These are phyloP conservation scores for Lasioglossum morio DNA, from an alignment of 2,888 invertebrate species.

Conservation along the genomic window DNA sequence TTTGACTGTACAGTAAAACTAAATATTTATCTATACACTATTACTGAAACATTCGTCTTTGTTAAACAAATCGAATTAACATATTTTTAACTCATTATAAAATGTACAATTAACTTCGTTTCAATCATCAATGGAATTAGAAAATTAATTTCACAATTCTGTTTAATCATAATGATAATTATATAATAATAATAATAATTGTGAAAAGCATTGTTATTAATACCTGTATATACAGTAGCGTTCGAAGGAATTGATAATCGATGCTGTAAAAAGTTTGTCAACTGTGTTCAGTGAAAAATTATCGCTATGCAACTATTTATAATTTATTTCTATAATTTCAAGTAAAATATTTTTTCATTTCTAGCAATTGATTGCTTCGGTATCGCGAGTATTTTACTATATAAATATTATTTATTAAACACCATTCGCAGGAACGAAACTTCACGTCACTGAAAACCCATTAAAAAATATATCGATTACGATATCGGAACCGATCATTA, in stretches of 20 bases:
- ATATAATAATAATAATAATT: conserved; percentile 16
- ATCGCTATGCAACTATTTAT: conserved; percentile 28
- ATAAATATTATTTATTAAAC: neutral
- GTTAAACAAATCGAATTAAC: neutral
- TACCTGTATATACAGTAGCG: conserved; percentile 15
- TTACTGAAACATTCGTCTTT: neutral
- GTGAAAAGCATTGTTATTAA: conserved; percentile 10
- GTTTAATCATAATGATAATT: neutral
- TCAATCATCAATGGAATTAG: neutral
- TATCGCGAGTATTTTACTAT: neutral
- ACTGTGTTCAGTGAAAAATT: neutral
- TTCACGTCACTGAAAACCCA: neutral
- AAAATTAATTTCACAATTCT: neutral
- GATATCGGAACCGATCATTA: neutral
- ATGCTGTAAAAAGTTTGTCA: neutral
- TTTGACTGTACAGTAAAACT: neutral
- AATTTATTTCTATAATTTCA: neutral
- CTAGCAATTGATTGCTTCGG: neutral
- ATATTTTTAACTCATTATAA: neutral
- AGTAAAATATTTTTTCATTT: neutral
- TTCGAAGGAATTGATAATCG: conserved; percentile 10
- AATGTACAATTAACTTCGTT: neutral
- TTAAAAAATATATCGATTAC: neutral
- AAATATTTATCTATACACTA: neutral
- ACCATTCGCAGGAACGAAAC: neutral